Percentiles rank a stretch among this genome's conserved stretches.
phyloP scores from a whole-genome alignment of 2,888 invertebrate species.

The Ornithoptera alexandrae region DNA sequence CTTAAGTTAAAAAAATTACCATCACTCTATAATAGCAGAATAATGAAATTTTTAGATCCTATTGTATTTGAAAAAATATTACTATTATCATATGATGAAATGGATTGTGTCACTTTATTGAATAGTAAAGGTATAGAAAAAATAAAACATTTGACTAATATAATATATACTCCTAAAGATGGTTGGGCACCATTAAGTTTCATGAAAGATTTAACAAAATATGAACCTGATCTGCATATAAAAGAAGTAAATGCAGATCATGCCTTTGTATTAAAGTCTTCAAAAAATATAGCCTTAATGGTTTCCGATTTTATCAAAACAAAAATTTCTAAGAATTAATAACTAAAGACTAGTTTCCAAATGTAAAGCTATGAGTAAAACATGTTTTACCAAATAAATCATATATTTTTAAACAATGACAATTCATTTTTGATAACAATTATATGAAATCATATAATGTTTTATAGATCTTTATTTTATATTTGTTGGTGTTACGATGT shows the following conservation, averaged over 20 bases:
- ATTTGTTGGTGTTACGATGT: no score
- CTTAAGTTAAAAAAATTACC: conserved; percentile 77
- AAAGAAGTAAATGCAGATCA: conserved; percentile 78
- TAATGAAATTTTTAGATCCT: conserved; percentile 80
- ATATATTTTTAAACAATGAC: no score
- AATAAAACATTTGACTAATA: conserved; percentile 76
- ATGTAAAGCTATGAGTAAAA: no score
- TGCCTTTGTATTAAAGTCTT: conserved; percentile 88
- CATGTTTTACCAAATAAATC: no score
- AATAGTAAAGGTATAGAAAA: conserved; percentile 83
- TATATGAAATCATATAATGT: no score
- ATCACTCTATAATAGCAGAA: conserved; percentile 64
- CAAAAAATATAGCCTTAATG: conserved; percentile 77
- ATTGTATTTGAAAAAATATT: conserved; percentile 82
- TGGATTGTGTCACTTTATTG: conserved; percentile 85
- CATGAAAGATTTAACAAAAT: conserved; percentile 81
- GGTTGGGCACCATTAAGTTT: conserved; percentile 90
- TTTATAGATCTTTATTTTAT: no score
- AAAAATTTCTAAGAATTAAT: conserved; percentile 14
- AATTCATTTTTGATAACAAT: no score
- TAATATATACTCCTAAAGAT: conserved; percentile 90
- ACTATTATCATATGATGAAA: conserved; percentile 88
- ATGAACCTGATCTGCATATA: conserved; percentile 55
- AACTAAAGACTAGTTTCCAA: no score
- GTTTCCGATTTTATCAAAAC: conserved; percentile 55